Percentiles rank a stretch among this genome's conserved stretches.
These are phyloP conservation scores for Fragum sueziense DNA, from an alignment of 2,888 invertebrate species.

Conservation along the genomic window DNA sequence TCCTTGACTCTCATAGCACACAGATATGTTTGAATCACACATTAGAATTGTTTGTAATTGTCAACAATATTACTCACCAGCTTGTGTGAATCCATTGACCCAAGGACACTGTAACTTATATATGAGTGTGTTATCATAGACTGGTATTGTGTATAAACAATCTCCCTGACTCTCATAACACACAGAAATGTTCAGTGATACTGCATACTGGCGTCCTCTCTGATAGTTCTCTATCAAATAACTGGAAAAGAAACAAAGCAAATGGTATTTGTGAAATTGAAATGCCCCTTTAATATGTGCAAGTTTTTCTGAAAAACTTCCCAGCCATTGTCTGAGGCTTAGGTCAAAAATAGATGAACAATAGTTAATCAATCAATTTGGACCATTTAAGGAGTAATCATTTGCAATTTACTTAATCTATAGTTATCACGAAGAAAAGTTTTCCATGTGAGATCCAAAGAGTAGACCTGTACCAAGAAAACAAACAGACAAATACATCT, in stretches of 20 bases:
- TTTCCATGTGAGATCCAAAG: no score
- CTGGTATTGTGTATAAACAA: conserved; percentile 28
- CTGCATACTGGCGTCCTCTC: conserved; percentile 43
- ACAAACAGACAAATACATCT: no score
- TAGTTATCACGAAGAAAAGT: no score
- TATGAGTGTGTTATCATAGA: conserved; percentile 40
- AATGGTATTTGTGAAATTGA: background rate
- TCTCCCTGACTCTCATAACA: conserved; percentile 48
- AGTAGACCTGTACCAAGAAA: no score
- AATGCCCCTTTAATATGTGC: no score
- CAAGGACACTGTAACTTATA: conserved; percentile 55
- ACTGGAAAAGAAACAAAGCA: conserved; percentile 3
- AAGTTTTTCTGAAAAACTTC: no score
- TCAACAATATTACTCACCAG: conserved; percentile 9
- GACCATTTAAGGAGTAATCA: no score
- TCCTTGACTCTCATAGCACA: conserved; percentile 46
- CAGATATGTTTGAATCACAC: conserved; percentile 54
- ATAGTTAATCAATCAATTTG: background rate
- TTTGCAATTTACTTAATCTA: no score
- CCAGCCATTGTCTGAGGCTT: background rate
- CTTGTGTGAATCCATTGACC: conserved; percentile 30
- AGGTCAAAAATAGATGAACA: background rate
- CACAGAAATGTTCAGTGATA: conserved; percentile 51
- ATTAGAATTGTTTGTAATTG: no score
- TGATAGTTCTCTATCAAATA: conserved; percentile 35